phyloP scores from a whole-genome alignment of 2,888 invertebrate genomes.

The Zelleria hepariella region DNA sequence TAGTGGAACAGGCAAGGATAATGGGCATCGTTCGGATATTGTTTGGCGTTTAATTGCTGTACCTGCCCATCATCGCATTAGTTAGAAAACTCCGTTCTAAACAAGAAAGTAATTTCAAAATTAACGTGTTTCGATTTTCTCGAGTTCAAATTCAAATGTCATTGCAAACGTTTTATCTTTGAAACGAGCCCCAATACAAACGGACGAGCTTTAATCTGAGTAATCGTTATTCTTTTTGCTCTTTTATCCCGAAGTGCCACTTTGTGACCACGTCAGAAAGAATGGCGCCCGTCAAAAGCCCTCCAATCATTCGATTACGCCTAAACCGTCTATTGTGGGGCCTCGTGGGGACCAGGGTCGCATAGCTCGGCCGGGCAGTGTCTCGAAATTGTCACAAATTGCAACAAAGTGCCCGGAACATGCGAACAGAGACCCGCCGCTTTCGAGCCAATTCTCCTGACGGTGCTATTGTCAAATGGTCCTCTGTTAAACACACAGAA shows the following conservation, averaged over 20 bases:
- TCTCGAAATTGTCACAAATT: slow-evolving; percentile 36
- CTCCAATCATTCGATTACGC: slow-evolving; percentile 3
- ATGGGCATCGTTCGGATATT: too few relatives aligned
- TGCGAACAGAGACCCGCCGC: slow-evolving; percentile 16
- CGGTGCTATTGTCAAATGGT: slow-evolving; percentile 27
- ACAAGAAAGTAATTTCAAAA: too few relatives aligned
- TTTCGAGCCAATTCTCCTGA: slow-evolving; percentile 35
- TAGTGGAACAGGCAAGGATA: too few relatives aligned
- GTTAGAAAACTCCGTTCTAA: too few relatives aligned
- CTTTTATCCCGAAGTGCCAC: background rate
- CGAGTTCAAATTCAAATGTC: too few relatives aligned
- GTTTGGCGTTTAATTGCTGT: too few relatives aligned
- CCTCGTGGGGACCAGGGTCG: background rate
- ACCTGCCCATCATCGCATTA: too few relatives aligned
- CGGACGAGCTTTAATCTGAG: too few relatives aligned
- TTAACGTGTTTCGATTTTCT: too few relatives aligned
- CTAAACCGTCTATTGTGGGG: slow-evolving; percentile 3
- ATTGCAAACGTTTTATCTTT: too few relatives aligned
- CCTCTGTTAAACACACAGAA: too few relatives aligned
- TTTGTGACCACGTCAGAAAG: background rate
- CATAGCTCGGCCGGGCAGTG: slow-evolving; percentile 12
- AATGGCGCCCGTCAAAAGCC: background rate
- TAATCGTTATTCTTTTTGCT: background rate
- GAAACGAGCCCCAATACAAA: too few relatives aligned
- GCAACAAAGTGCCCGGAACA: slow-evolving; percentile 43